Evolutionary conservation across 2,888 invertebrate species (phyloP).

Genomic region (Machimus rusticus): DNA sequence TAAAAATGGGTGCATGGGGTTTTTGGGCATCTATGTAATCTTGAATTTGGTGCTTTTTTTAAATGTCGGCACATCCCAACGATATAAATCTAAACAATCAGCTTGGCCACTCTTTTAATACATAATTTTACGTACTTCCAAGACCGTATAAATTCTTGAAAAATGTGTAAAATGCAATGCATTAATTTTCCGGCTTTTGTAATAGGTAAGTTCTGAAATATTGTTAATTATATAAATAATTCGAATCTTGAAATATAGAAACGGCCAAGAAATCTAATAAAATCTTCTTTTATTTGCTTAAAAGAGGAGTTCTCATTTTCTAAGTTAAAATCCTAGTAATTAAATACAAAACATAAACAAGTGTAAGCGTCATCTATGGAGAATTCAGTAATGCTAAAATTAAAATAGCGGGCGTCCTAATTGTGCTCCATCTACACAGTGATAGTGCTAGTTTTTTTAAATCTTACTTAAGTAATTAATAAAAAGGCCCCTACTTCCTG

Average conservation of each 20-base stretch:
- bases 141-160: no score
- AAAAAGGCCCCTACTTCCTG: neutral
- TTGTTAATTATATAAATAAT: no score
- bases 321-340: constrained; percentile 12
- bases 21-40: no score
- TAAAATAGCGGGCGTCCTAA: neutral
- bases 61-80: no score
- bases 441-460: neutral
- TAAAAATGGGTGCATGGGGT: no score
- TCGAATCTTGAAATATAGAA: neutral
- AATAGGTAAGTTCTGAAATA: no score
- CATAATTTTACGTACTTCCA: no score
- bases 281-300: neutral
- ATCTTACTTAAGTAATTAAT: neutral
- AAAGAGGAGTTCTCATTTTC: neutral
- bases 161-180: no score
- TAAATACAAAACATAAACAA: constrained; percentile 30
- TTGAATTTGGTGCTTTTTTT: no score
- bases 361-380: constrained; percentile 26
- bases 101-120: no score
- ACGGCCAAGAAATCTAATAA: neutral
- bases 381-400: constrained; percentile 5
- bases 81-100: no score
- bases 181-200: no score
- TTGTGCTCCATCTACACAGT: neutral